Conservation (phyloP, 2,113 vertebrate species). For the Gymnobelideus leadbeateri region DNA sequence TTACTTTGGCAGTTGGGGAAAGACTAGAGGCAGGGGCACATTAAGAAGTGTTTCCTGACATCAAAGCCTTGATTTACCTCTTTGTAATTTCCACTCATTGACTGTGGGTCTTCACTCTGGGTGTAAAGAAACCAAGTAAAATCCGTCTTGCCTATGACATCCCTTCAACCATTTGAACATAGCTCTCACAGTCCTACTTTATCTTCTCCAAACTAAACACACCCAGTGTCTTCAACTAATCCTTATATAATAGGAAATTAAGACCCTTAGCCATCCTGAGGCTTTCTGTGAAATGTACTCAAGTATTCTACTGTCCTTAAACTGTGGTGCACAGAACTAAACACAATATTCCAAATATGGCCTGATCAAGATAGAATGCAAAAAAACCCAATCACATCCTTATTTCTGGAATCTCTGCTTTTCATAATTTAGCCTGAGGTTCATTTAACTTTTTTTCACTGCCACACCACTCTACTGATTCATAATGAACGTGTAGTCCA, state of each 20-base stretch:
- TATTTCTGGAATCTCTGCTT: not conserved
- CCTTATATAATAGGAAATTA: not conserved
- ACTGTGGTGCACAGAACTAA: not conserved
- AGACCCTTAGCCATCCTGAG: not conserved
- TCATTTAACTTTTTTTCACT: not conserved
- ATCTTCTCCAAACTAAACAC: not conserved
- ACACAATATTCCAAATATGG: not conserved
- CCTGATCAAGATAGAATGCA: not conserved
- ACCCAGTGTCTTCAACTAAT: not conserved
- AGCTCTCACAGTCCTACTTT: too few species aligned
- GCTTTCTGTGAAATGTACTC: not conserved
- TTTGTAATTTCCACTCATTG: not conserved
- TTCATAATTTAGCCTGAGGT: not conserved
- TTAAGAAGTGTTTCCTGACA: not conserved
- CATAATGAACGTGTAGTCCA: not conserved
- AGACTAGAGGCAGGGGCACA: not conserved
- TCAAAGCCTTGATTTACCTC: not conserved
- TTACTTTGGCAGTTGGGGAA: not conserved
- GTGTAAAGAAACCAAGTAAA: not conserved
- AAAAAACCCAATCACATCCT: not conserved
- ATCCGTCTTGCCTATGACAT: not conserved
- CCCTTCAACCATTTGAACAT: too few species aligned
- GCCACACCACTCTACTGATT: not conserved
- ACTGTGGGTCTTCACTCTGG: not conserved
- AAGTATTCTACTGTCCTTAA: not conserved